Conservation (phyloP, 2,113 vertebrate species). For the Sylvietta virens region DNA sequence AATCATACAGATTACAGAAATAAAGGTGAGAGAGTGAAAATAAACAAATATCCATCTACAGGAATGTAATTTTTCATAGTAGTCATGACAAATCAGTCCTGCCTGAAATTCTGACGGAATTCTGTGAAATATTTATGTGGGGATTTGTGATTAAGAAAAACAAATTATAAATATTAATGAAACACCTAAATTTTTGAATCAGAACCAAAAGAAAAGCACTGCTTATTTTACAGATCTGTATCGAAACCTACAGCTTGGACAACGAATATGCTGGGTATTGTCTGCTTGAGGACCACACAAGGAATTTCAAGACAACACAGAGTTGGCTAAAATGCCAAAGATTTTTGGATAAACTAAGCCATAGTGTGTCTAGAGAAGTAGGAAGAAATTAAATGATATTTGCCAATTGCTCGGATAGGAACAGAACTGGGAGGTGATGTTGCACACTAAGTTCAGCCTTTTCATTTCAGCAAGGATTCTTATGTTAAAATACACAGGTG, state of each 20-base stretch:
- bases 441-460: background rate
- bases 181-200: background rate
- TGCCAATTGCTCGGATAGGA: background rate
- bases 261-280: background rate
- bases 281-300: background rate
- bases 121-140: background rate
- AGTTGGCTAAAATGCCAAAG: background rate
- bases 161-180: slow-evolving; percentile 12
- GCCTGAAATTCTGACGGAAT: background rate
- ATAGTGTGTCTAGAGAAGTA: background rate
- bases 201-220: background rate
- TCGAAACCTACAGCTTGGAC: background rate
- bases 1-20: slow-evolving; percentile 21
- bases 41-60: slow-evolving; percentile 7
- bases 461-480: background rate
- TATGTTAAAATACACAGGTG: background rate
- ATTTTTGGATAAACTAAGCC: background rate
- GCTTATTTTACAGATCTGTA: background rate
- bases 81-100: slow-evolving; percentile 20
- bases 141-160: background rate
- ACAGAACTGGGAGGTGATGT: background rate
- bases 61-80: slow-evolving; percentile 8
- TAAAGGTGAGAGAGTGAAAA: background rate
- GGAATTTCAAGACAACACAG: background rate
- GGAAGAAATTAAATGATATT: background rate